These are phyloP conservation scores for Tetramorium bicarinatum DNA, from an alignment of 2,888 invertebrate genomes.

Conservation along the genomic window DNA sequence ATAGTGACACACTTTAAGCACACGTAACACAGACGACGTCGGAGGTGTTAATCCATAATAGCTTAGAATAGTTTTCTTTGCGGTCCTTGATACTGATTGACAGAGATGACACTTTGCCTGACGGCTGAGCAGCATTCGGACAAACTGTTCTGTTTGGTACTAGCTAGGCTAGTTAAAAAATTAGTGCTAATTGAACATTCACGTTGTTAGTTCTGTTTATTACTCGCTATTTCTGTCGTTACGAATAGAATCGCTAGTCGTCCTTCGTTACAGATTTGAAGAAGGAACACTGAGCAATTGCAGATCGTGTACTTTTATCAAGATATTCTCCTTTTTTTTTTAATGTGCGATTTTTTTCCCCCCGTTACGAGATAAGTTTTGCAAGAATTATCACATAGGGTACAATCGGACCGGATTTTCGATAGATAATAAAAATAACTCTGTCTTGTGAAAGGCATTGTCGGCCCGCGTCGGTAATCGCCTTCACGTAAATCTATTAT, in stretches of 20 bases:
- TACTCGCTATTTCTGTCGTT: conserved; percentile 17
- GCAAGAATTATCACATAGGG: neutral
- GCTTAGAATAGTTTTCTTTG: conserved; percentile 19
- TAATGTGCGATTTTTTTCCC: conserved; percentile 1
- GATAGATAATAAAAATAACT: conserved; percentile 26
- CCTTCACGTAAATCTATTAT: conserved; percentile 43
- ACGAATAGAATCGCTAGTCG: conserved; percentile 13
- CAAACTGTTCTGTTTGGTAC: neutral
- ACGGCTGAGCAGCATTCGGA: neutral
- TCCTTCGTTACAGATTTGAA: conserved; percentile 25
- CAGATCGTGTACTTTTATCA: conserved; percentile 45
- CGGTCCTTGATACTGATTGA: neutral
- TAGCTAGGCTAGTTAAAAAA: conserved; percentile 5
- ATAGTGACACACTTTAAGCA: conserved; percentile 26
- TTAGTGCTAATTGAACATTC: conserved; percentile 5
- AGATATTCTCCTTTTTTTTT: conserved; percentile 4
- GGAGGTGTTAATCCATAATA: conserved; percentile 46
- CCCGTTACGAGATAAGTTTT: neutral
- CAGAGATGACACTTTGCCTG: neutral
- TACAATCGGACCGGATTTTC: conserved; percentile 3
- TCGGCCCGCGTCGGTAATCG: neutral
- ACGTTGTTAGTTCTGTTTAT: neutral
- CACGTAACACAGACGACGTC: conserved; percentile 42
- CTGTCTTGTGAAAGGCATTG: conserved; percentile 6
- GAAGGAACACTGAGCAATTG: conserved; percentile 8